phyloP scores from a whole-genome alignment of 2,888 invertebrate genomes.

The Teleiodes luculella region DNA sequence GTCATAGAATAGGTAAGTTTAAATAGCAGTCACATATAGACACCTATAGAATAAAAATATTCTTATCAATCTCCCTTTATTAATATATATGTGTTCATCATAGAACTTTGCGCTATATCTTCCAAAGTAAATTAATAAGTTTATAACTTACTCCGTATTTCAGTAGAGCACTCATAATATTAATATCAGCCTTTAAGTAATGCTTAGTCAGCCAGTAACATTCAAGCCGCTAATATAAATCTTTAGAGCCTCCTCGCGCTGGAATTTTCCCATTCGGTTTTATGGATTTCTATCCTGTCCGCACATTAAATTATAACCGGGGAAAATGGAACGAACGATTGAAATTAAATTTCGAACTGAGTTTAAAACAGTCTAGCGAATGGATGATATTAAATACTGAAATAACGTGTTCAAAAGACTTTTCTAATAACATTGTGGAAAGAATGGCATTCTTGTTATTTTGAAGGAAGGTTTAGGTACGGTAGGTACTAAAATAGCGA shows the following conservation, averaged over 20 bases:
- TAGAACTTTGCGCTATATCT: no score
- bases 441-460: no score
- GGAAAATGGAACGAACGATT: conserved; percentile 52
- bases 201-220: conserved; percentile 34
- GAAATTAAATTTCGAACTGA: conserved; percentile 56
- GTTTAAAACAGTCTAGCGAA: conserved; percentile 26
- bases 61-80: no score
- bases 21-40: no score
- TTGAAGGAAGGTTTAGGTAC: no score
- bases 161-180: conserved; percentile 19
- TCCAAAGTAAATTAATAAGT: neutral
- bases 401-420: neutral
- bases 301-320: conserved; percentile 70
- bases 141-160: neutral
- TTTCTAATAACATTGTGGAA: no score
- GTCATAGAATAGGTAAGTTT: no score
- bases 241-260: conserved; percentile 55
- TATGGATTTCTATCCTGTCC: conserved; percentile 69
- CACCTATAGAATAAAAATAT: no score
- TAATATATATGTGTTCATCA: no score
- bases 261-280: conserved; percentile 73
- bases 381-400: neutral
- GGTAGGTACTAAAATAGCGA: no score
- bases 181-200: conserved; percentile 37
- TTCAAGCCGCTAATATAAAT: conserved; percentile 61